phyloP scores from a whole-genome alignment of 2,888 invertebrate species.

The Tenthredo scrophulariae region DNA sequence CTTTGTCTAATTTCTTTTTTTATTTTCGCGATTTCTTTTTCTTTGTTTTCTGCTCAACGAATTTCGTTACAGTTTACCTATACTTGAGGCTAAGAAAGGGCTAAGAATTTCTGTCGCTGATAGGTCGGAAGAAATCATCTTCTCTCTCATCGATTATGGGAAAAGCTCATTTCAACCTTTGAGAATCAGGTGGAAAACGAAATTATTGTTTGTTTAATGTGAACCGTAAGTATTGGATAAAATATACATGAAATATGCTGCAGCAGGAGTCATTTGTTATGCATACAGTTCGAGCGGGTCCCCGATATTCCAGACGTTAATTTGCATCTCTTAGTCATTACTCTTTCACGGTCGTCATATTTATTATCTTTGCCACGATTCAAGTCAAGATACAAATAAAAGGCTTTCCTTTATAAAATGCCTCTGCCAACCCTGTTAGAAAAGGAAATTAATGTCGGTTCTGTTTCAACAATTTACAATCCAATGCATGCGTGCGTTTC shows the following conservation, averaged over 20 bases:
- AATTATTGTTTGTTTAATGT: slow-evolving; percentile 23
- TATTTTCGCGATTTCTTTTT: background rate
- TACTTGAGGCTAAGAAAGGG: background rate
- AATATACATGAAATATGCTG: slow-evolving; percentile 37
- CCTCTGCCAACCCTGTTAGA: slow-evolving; percentile 19
- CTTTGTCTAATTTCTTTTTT: background rate
- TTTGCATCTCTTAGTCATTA: slow-evolving; percentile 42
- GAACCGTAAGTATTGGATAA: slow-evolving; percentile 15
- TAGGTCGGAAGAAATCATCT: background rate
- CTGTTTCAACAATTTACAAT: slow-evolving; percentile 23
- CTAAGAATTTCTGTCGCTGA: background rate
- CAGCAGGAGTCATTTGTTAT: slow-evolving; percentile 26
- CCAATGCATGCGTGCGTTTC: background rate
- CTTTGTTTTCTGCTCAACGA: background rate
- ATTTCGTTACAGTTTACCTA: background rate
- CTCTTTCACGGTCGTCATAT: slow-evolving; percentile 46
- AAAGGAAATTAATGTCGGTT: slow-evolving; percentile 7
- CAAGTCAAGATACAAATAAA: slow-evolving; percentile 38
- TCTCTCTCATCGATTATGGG: background rate
- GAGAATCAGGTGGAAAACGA: background rate
- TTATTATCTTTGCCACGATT: slow-evolving; percentile 43
- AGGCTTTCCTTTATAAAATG: background rate
- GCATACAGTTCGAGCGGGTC: slow-evolving; percentile 34
- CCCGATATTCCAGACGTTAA: slow-evolving; percentile 41
- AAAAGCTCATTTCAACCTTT: background rate